Percentiles rank a stretch among this genome's conserved stretches.
phyloP scores from a whole-genome alignment of 2,888 invertebrate genomes.

The Ectemnius cavifrons region DNA sequence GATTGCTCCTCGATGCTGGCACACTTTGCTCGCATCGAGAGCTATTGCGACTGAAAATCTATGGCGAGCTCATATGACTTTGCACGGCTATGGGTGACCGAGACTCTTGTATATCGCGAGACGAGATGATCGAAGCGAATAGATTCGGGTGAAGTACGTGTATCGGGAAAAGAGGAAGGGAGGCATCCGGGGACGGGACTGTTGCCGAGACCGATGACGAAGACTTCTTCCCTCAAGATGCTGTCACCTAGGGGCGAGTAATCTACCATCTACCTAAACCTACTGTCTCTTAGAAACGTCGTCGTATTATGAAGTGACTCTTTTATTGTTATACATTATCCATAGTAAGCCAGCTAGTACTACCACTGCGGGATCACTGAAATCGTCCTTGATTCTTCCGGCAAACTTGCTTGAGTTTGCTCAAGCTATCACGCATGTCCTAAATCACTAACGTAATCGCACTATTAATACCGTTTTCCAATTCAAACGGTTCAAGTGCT shows the following conservation, averaged over 20 bases:
- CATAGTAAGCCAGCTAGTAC: slow-evolving; percentile 54
- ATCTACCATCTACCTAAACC: slow-evolving; percentile 77
- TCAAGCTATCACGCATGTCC: too few relatives aligned
- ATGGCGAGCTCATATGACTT: slow-evolving; percentile 8
- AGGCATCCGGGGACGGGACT: slow-evolving; percentile 67
- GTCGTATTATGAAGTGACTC: slow-evolving; percentile 71
- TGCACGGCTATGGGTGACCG: slow-evolving; percentile 58
- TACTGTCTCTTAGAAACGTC: slow-evolving; percentile 75
- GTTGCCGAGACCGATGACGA: slow-evolving; percentile 73
- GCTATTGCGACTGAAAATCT: too few relatives aligned
- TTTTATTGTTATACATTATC: slow-evolving; percentile 62
- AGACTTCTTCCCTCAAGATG: slow-evolving; percentile 73
- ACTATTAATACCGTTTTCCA: too few relatives aligned
- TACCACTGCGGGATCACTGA: slow-evolving; percentile 49
- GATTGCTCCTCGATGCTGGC: too few relatives aligned
- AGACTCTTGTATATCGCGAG: slow-evolving; percentile 29
- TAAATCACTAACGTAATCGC: too few relatives aligned
- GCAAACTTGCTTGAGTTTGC: too few relatives aligned
- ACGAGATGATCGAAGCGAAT: slow-evolving; percentile 14
- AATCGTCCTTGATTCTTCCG: too few relatives aligned
- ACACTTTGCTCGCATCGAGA: too few relatives aligned
- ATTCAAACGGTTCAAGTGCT: too few relatives aligned
- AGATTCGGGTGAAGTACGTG: slow-evolving; percentile 60
- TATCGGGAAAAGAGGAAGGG: slow-evolving; percentile 66
- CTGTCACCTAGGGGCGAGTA: slow-evolving; percentile 77